Base-by-base conservation (phyloP, 2,888 invertebrate genomes). In the Itoplectis maculator region DNA sequence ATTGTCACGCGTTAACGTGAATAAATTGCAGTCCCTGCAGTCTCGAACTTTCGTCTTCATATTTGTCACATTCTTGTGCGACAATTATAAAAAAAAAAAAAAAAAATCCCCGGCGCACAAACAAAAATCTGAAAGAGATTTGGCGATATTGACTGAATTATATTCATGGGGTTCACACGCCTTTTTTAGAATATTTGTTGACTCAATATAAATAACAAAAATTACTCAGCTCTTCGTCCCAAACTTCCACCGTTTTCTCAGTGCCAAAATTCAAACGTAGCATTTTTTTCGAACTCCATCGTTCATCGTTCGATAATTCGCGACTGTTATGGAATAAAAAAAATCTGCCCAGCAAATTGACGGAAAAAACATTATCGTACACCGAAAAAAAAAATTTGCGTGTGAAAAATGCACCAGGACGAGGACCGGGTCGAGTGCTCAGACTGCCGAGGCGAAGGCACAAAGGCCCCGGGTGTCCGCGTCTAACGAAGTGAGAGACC, bases 401-500 rank as follows among this genome's bases (percentile, higher is more conserved):
- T 5, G 49, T 5, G 18, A 51, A 51, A 18, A 51, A 51, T 18
- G 49, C 9, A 18, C 8, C 15, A 8, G 29, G 29, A 7, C 9
- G 9, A n/a, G n/a, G n/a, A 56, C 4, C 29, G 56, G 56, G 29
- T 29, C 20, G 29, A 29, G 20, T 13, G 18, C 45, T 69, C 23
- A 73, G 20, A 66, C 29, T n/a, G 6, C 1, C 9, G 35, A 63
- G 61, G n/a, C 20, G 20, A 59, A 73, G 42, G 45, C 29, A 49
- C 15, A 51, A 80, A 82, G 68, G 74, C 11, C 54, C 40, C n/a
- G n/a, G n/a, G n/a, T n/a, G 76, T 61, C 29, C 15, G n/a, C 37
- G 73, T 82, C 59, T 69, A 76, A 82, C 72, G 79, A 79, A 59
- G 29, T 29, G 73, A 81, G 73, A 81, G 90, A 90, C 91, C 91